Evolutionary conservation across 1,140 invertebrate genomes (phyloP), one percentile per base, ranked within the genome.

Genomic region (Vollenhovia emeryi): DNA sequence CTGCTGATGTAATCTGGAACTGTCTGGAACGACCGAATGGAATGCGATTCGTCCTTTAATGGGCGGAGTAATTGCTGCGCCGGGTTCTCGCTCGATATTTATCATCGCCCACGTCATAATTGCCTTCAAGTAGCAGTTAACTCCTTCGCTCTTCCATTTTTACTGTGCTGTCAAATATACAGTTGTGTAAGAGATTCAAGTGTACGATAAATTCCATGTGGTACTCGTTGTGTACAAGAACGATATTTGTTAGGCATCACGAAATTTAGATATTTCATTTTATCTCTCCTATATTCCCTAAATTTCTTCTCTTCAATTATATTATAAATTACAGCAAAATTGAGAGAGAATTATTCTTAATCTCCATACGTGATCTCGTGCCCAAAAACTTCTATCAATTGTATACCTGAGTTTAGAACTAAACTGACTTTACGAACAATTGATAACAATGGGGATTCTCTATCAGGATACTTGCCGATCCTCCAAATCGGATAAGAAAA

Each of bases 21-120:
- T 71, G 71, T 71, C 36, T 57, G 18, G 18, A 45, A 78, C 43
- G n/a, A 27, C 30, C 69, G 60, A 11, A n/a, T 21, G 18, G 11
- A 36, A 57, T 15, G 3, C 21, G 50, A 82, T 73, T 57, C 50
- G 50, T 82, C 78, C 50, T 73, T 71, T 82, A 82, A 82, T 59
- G 50, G 27, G n/a, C 24, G 27, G 55, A 59, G n/a, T 57, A 82
- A 82, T 82, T 82, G 36, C 18, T 36, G 50, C 50, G 18, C 4
- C 36, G 24, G 36, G 6, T 27, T 55, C 24, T 30, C 13, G 50
- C 40, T 43, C 50, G 24, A 30, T 57, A 43, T 36, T 11, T 33
- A 71, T 45, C 40, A 64, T 24, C 27, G n/a, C 13, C 11, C 36
- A n/a, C 21, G 7, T 30, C 8, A n/a, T 36, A 27, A 13, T 50